These are phyloP conservation scores for Drosophila quadrilineata DNA, from an alignment of 1,140 invertebrate genomes.

Conservation along the genomic window DNA sequence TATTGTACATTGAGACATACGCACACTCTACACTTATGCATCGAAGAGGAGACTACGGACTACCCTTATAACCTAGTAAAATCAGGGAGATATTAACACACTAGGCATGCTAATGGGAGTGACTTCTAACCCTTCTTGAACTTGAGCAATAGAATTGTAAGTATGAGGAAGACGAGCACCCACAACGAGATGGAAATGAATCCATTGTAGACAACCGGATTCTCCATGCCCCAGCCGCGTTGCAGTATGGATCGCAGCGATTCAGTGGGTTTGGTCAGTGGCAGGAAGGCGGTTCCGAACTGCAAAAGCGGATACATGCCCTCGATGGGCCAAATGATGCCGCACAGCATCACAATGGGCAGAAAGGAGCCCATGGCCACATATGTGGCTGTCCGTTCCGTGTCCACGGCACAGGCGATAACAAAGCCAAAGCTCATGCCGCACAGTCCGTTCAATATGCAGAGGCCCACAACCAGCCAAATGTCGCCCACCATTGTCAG, in stretches of 20 bases:
- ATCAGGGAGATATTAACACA: slow-evolving; percentile 48
- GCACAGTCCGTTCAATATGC: slow-evolving; percentile 91
- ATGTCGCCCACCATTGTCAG: slow-evolving; percentile 91
- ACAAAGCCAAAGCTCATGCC: slow-evolving; percentile 97
- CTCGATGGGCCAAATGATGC: slow-evolving; percentile 92
- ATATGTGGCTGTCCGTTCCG: slow-evolving; percentile 95
- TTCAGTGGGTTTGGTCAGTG: slow-evolving; percentile 96
- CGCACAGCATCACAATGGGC: slow-evolving; percentile 94
- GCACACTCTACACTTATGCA: slow-evolving; percentile 38
- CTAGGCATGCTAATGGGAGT: background rate
- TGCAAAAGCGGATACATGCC: slow-evolving; percentile 91
- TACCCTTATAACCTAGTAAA: slow-evolving; percentile 75
- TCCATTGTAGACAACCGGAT: slow-evolving; percentile 91
- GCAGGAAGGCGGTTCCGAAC: slow-evolving; percentile 90
- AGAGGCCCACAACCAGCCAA: slow-evolving; percentile 88
- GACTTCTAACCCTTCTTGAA: slow-evolving; percentile 89
- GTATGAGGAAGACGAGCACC: slow-evolving; percentile 91
- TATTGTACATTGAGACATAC: slow-evolving; percentile 29
- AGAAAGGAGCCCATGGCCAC: slow-evolving; percentile 95
- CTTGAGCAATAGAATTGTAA: slow-evolving; percentile 90
- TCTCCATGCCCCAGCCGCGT: slow-evolving; percentile 90
- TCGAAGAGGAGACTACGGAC: slow-evolving; percentile 33
- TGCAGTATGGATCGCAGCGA: slow-evolving; percentile 93
- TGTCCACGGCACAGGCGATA: slow-evolving; percentile 92
- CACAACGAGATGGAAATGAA: slow-evolving; percentile 92